A percentile compares a stretch with the other conserved stretches of the same genome.
Evolutionary conservation across 2,113 vertebrate species (phyloP).

Genomic region (Cynocephalus volans): DNA sequence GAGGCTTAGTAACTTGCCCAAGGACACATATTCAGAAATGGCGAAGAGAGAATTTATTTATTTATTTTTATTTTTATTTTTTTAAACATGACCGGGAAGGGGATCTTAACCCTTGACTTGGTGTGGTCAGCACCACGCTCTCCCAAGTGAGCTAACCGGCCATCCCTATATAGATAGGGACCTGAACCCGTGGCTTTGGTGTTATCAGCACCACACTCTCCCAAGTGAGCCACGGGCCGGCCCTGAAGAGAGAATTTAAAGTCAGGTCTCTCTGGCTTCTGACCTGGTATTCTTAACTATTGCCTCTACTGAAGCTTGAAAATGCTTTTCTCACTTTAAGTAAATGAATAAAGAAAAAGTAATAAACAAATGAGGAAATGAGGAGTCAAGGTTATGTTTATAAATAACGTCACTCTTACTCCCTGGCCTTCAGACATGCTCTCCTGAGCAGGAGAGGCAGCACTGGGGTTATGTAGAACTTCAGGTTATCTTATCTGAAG

Average conservation of each 20-base stretch:
- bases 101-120: no score
- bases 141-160: no score
- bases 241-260: no score
- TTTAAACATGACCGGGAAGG: no score
- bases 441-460: background rate
- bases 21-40: background rate
- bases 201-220: no score
- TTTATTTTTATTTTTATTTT: no score
- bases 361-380: conserved; percentile 7
- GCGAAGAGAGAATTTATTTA: background rate
- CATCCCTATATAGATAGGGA: no score
- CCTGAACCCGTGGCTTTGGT: no score
- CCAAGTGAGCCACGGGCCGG: no score
- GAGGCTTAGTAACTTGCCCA: background rate
- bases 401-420: background rate
- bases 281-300: conserved; percentile 20
- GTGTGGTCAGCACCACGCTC: no score
- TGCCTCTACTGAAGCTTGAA: conserved; percentile 33
- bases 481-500: background rate
- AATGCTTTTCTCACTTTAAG: conserved; percentile 1
- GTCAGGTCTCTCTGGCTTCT: background rate
- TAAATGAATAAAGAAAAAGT: background rate
- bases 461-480: background rate
- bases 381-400: background rate
- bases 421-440: background rate